Evolutionary conservation across 2,113 vertebrate genomes (phyloP).

Genomic region (Chitala chitala): DNA sequence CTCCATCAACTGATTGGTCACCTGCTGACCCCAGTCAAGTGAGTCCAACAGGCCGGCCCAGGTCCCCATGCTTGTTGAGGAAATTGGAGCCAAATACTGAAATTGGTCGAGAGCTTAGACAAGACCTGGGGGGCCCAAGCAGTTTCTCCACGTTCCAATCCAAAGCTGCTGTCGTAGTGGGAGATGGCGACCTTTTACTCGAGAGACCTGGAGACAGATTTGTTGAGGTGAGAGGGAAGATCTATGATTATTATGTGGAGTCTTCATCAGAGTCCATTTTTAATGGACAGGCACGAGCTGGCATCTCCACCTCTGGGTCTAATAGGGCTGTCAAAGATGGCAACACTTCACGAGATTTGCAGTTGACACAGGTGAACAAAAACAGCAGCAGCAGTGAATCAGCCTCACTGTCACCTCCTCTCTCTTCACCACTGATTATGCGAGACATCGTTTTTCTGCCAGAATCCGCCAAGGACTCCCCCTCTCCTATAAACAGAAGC

Average conservation of each 20-base stretch:
- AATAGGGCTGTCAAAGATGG: slow-evolving; percentile 32
- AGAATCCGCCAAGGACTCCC: slow-evolving; percentile 26
- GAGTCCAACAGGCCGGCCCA: slow-evolving; percentile 41
- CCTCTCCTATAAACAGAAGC: slow-evolving; percentile 23
- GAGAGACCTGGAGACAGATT: slow-evolving; percentile 30
- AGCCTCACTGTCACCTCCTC: slow-evolving; percentile 43
- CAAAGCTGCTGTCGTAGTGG: slow-evolving; percentile 67
- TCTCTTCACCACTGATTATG: slow-evolving; percentile 40
- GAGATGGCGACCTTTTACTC: slow-evolving; percentile 64
- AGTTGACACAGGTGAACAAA: slow-evolving; percentile 32
- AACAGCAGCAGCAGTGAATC: slow-evolving; percentile 32
- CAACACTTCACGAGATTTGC: slow-evolving; percentile 31
- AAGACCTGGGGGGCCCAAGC: slow-evolving; percentile 40
- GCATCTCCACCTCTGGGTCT: not conserved
- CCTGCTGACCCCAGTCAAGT: slow-evolving; percentile 19
- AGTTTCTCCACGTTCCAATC: slow-evolving; percentile 74
- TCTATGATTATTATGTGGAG: slow-evolving; percentile 77
- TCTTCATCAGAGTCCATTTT: slow-evolving; percentile 63
- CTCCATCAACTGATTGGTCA: not conserved
- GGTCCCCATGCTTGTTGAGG: slow-evolving; percentile 58
- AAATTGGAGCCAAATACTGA: slow-evolving; percentile 57
- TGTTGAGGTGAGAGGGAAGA: slow-evolving; percentile 62
- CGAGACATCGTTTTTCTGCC: slow-evolving; percentile 49
- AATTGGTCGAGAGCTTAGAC: slow-evolving; percentile 61
- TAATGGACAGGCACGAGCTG: slow-evolving; percentile 24